Evolutionary conservation across 2,113 vertebrate species (phyloP).

Genomic region (Poeciliopsis retropinna): DNA sequence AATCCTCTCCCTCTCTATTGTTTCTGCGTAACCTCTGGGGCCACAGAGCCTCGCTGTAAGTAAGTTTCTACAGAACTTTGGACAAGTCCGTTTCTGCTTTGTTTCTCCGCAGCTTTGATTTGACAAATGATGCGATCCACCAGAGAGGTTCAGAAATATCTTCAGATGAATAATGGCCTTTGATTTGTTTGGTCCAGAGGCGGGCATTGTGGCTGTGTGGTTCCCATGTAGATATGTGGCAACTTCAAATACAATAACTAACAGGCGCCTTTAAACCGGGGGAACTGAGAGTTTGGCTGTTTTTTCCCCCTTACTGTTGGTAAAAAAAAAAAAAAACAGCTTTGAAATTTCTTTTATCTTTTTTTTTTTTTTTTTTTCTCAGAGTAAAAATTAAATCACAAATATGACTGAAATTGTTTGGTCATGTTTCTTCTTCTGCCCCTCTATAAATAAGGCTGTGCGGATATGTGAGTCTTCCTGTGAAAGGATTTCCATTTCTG

Average conservation of each 20-base stretch:
- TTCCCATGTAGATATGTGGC: slow-evolving; percentile 24
- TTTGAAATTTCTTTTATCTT: not conserved
- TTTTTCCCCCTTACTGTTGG: not conserved
- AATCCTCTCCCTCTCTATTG: slow-evolving; percentile 34
- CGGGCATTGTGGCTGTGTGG: not conserved
- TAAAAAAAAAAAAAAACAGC: not conserved
- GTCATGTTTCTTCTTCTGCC: not conserved
- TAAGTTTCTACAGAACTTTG: slow-evolving; percentile 6
- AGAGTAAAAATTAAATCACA: not conserved
- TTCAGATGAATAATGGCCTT: slow-evolving; percentile 22
- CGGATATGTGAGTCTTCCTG: not conserved
- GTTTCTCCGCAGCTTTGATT: slow-evolving; percentile 1
- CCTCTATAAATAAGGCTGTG: not conserved
- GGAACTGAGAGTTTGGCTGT: not conserved
- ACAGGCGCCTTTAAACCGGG: not conserved
- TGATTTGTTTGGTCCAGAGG: slow-evolving; percentile 35
- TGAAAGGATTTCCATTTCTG: slow-evolving; percentile 54
- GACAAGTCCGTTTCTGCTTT: slow-evolving; percentile 16
- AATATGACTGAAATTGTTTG: not conserved
- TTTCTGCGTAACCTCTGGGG: slow-evolving; percentile 36
- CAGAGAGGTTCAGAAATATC: slow-evolving; percentile 17
- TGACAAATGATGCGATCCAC: slow-evolving; percentile 17
- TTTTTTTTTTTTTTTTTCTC: not conserved
- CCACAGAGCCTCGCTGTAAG: slow-evolving; percentile 14
- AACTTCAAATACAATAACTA: slow-evolving; percentile 18